Base-by-base conservation (phyloP, 2,888 invertebrate genomes). In the Nemoura dubitans region DNA sequence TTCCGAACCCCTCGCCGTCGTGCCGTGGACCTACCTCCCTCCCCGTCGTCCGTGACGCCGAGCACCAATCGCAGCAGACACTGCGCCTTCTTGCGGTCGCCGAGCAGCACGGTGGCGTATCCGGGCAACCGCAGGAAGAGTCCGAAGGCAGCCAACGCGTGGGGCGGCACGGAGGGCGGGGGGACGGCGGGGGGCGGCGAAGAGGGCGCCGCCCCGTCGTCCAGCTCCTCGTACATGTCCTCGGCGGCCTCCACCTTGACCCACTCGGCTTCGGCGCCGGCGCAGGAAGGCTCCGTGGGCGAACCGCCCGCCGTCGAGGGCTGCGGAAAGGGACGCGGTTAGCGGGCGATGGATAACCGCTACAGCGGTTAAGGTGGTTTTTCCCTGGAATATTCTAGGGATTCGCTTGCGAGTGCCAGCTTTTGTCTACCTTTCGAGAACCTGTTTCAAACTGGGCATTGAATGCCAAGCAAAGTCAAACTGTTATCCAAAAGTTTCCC, bases 21-120 rank as follows among this genome's bases (percentile, higher is more conserved):
- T 36, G 36, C 36, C 5, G 36, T 36, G 3, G 21, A 16, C 16
- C 29, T 90, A 95, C 96, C 96, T 91, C 97, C 98, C 92, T 98
- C 97, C 83, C 97, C 98, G 90, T 98, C 97, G 90, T 97, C 97
- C 0, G 97, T 96, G 6, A 98, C 98, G 28, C 98, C 98, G 27
- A 98, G 93, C 59, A 98, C 96, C 85, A 98, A 93, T 5, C 98
- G 93, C 88, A 98, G 92, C 88, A 98, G 93, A 90, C 97, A 97
- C 90, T 97, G 96, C 0, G 98, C 98, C 88, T 96, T 94, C 89
- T 96, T 94, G 89, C 96, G 95, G 91, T 97, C 97, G 89, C 95
- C 94, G 30, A 98, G 93, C 88, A 98, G 91, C 80, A 98, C 96
- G 91, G 97, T 97, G 0, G 98, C 98, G 91, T 98, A 98, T 0